Base-by-base conservation (phyloP, 2,888 invertebrate species). In the Cordylochernes scorpioides region DNA sequence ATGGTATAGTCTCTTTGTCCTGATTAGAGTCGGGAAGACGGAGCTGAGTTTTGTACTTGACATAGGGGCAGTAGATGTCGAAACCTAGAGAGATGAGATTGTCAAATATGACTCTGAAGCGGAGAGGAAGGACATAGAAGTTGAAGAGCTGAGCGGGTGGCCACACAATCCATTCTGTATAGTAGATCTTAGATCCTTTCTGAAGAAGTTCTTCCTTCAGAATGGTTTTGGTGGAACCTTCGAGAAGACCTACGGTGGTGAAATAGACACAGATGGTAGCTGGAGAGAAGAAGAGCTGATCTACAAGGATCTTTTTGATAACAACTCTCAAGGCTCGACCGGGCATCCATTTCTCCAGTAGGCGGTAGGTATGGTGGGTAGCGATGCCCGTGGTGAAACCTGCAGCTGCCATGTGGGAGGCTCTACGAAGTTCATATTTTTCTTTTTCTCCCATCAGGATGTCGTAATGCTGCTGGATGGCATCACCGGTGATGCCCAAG, bases 71-170 rank as follows among this genome's bases (percentile, higher is more conserved):
- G 45, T 72, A 78, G 22, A 77, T 58, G 53, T 82, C 80, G 54
- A 75, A 82, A 1, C 73, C 71, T 44, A 82, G 60, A 18, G 78
- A 78, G 46, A 82, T 67, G 1, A 63, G 61, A 48, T 73, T 82
- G 48, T 80, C 80, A 55, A 78, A 88, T 7, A 80, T 56, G 17
- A 88, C 74, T 47, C 86, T 62, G 50, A 65, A 84, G 43, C 60
- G 66, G 6, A 70, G 65, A 7, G 84, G 75, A 39, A 88, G 51
- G 47, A 71, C 66, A 51, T 71, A 77, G 54, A 88, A 88, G 52
- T 86, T 88, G n/a, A 88, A 58, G 24, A 78, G 58, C 51, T 88
- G 86, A 2, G 80, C 82, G 5, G 75, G 73, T 0, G 86, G 84
- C 84, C 86, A 86, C 15, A 86, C 65, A 5, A 74, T 49, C 74